Conservation (phyloP, 2,113 vertebrate genomes). For the Brachyhypopomus gauderio region DNA sequence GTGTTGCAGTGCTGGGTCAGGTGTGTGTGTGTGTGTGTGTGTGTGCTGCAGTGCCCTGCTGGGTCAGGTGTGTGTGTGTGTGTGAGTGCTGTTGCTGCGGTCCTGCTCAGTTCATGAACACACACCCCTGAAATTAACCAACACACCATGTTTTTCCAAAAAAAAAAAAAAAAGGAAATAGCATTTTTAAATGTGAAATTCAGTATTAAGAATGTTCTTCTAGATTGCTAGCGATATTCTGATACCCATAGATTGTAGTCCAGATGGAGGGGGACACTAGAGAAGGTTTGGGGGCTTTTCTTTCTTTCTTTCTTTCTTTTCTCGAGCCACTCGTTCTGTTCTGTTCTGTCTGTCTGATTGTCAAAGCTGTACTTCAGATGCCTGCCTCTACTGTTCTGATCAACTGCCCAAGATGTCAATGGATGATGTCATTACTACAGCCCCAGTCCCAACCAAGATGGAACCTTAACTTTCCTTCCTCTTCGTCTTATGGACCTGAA, state of each 20-base stretch:
- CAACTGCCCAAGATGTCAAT: slow-evolving; percentile 77
- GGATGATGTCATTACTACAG: slow-evolving; percentile 73
- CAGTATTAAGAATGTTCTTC: neutral
- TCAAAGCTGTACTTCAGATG: slow-evolving; percentile 27
- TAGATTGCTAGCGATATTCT: neutral
- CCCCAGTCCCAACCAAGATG: slow-evolving; percentile 53
- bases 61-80: neutral
- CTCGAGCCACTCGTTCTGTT: slow-evolving; percentile 17
- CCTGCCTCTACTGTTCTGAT: slow-evolving; percentile 45
- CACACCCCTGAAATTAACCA: slow-evolving; percentile 26
- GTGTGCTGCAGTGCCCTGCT: neutral
- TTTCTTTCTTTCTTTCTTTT: slow-evolving; percentile 30
- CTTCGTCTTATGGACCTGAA: slow-evolving; percentile 38
- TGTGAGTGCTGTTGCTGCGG: neutral
- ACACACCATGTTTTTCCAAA: too few species aligned
- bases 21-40: neutral
- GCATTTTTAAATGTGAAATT: neutral
- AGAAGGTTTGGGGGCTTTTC: slow-evolving; percentile 42
- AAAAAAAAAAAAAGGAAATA: neutral
- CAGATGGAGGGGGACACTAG: slow-evolving; percentile 32
- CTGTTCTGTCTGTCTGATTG: slow-evolving; percentile 21
- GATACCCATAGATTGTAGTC: neutral
- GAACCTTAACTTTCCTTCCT: slow-evolving; percentile 11
- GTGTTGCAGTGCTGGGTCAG: too few species aligned
- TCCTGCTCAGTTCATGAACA: neutral